These are phyloP conservation scores for Umimayanthus kanabou DNA, from an alignment of 92 coral and sea anemone species.

Conservation along the genomic window DNA sequence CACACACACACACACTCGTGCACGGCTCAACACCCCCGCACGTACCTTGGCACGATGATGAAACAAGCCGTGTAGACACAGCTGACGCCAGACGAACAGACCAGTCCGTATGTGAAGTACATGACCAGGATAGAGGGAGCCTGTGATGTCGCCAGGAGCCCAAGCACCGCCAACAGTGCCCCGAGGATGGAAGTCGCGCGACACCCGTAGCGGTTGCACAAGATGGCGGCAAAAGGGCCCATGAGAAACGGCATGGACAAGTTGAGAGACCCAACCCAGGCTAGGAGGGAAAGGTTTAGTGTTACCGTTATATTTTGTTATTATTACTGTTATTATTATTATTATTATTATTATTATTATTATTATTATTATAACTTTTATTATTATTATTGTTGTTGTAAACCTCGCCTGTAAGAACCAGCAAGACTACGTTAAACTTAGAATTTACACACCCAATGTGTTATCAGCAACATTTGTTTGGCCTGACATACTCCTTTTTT, in stretches of 20 bases:
- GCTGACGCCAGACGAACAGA: slow-evolving; percentile 27
- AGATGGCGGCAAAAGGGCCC: slow-evolving; percentile 23
- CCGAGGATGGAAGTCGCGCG: slow-evolving; percentile 14
- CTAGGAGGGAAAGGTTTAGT: neutral
- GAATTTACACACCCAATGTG: no score
- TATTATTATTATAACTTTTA: no score
- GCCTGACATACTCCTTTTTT: no score
- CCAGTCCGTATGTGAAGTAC: slow-evolving; percentile 35
- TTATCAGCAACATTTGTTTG: no score
- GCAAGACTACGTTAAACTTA: neutral
- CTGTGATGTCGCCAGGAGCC: slow-evolving; percentile 34
- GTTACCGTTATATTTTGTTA: neutral
- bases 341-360: no score
- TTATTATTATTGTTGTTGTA: no score
- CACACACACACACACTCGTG: neutral
- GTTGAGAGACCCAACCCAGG: slow-evolving; percentile 38
- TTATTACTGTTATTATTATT: no score
- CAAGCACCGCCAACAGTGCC: slow-evolving; percentile 29
- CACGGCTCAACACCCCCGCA: no score
- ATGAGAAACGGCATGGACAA: slow-evolving; percentile 25
- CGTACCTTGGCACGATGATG: slow-evolving; percentile 35
- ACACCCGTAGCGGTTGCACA: slow-evolving; percentile 38
- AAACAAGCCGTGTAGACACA: slow-evolving; percentile 37
- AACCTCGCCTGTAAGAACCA: neutral
- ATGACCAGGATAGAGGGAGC: slow-evolving; percentile 39